Conservation (phyloP, 2,797 vertebrate species). For the Phataginus tetradactyla region DNA sequence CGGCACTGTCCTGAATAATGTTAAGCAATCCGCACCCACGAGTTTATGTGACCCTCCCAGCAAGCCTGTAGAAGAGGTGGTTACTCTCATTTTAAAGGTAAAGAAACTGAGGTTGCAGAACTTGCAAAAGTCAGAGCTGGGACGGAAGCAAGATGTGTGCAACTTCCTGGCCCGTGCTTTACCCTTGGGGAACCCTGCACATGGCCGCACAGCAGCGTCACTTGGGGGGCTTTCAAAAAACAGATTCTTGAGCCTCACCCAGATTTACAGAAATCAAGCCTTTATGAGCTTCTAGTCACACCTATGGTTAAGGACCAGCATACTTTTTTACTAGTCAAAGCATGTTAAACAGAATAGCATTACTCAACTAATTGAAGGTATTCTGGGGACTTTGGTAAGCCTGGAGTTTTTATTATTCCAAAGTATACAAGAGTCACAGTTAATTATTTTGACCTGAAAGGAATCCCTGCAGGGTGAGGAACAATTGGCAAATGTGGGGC, state of each 20-base stretch:
- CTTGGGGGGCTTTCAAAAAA: background rate
- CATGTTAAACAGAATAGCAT: background rate
- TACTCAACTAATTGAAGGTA: background rate
- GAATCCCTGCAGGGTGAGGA: background rate
- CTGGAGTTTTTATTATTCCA: constrained; percentile 10
- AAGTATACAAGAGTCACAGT: constrained; percentile 18
- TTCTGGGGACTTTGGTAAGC: background rate
- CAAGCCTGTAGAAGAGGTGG: background rate
- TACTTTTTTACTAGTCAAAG: background rate
- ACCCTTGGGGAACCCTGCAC: too few relatives aligned
- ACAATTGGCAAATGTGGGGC: background rate
- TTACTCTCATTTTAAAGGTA: constrained; percentile 1
- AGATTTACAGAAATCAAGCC: background rate
- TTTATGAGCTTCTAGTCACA: background rate
- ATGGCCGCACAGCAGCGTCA: background rate
- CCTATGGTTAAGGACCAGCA: background rate
- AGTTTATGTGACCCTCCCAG: background rate
- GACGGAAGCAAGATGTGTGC: background rate
- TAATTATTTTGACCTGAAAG: constrained; percentile 24
- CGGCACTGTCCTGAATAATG: background rate
- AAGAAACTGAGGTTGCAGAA: background rate
- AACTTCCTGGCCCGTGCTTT: background rate
- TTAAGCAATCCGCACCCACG: background rate
- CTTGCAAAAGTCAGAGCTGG: background rate
- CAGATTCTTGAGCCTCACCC: background rate